Conservation (phyloP, 1,140 invertebrate species). For the Pseudomyrmex gracilis region DNA sequence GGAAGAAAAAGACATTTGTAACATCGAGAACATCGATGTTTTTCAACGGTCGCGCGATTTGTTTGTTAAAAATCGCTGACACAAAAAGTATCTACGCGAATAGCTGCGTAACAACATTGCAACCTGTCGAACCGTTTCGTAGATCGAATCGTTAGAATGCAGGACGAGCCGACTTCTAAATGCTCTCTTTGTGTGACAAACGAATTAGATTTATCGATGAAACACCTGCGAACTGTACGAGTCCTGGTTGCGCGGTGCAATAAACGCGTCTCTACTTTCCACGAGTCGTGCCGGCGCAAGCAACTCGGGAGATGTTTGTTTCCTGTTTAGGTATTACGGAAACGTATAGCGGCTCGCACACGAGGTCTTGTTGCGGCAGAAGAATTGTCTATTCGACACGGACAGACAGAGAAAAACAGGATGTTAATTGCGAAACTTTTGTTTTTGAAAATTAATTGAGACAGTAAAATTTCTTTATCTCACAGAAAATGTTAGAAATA, state of each 20-base stretch:
- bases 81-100: background rate
- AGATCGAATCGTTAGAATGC: constrained; percentile 60
- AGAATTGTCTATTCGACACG: constrained; percentile 17
- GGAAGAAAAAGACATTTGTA: background rate
- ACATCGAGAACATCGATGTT: background rate
- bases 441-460: background rate
- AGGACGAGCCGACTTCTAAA: constrained; percentile 39
- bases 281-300: constrained; percentile 18
- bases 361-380: background rate
- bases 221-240: constrained; percentile 50
- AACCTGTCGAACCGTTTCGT: constrained; percentile 11
- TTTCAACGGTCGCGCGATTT: background rate
- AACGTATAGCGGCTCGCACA: background rate
- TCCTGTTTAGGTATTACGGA: constrained; percentile 25
- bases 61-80: constrained; percentile 22
- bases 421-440: constrained; percentile 20
- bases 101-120: constrained; percentile 5
- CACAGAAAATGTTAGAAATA: too few relatives aligned
- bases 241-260: constrained; percentile 31
- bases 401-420: background rate
- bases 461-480: background rate
- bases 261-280: constrained; percentile 38
- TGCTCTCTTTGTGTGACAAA: constrained; percentile 49
- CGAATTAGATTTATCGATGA: constrained; percentile 60
- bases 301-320: constrained; percentile 31